A percentile compares a stretch with the other conserved stretches of the same genome.
Evolutionary conservation across 2,888 invertebrate genomes (phyloP).

Genomic region (Aplocera efformata): DNA sequence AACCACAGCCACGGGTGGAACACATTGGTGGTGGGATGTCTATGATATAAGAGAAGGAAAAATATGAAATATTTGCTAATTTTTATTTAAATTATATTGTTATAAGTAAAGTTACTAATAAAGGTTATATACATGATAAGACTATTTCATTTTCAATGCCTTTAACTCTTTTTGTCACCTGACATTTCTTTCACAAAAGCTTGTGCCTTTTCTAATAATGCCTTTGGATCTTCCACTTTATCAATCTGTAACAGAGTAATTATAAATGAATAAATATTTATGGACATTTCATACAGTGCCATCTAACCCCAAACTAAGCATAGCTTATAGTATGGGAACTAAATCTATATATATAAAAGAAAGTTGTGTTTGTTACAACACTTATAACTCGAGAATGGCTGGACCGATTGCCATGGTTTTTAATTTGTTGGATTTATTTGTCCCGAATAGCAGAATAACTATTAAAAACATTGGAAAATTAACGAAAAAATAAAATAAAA

Average conservation of each 20-base stretch:
- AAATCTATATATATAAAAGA: too few relatives aligned
- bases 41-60: constrained; percentile 66
- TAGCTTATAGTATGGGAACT: too few relatives aligned
- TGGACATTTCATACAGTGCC: too few relatives aligned
- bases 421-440: too few relatives aligned
- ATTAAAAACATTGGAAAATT: too few relatives aligned
- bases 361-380: too few relatives aligned
- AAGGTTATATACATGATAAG: constrained; percentile 61
- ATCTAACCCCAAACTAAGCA: too few relatives aligned
- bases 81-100: constrained; percentile 38
- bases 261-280: too few relatives aligned
- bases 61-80: constrained; percentile 25
- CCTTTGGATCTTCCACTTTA: constrained; percentile 90
- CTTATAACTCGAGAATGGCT: too few relatives aligned
- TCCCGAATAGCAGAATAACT: too few relatives aligned
- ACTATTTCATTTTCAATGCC: constrained; percentile 27
- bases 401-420: too few relatives aligned
- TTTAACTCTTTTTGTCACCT: constrained; percentile 34
- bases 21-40: constrained; percentile 91
- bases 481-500: too few relatives aligned
- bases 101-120: constrained; percentile 52
- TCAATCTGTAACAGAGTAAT: constrained; percentile 82
- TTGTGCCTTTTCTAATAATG: constrained; percentile 85
- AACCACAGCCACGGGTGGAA: constrained; percentile 91
- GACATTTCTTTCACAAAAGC: constrained; percentile 82